Percentiles rank a stretch among this genome's conserved stretches.
These are phyloP conservation scores for Tetrao urogallus DNA, from an alignment of 2,113 vertebrate genomes.

Conservation along the genomic window DNA sequence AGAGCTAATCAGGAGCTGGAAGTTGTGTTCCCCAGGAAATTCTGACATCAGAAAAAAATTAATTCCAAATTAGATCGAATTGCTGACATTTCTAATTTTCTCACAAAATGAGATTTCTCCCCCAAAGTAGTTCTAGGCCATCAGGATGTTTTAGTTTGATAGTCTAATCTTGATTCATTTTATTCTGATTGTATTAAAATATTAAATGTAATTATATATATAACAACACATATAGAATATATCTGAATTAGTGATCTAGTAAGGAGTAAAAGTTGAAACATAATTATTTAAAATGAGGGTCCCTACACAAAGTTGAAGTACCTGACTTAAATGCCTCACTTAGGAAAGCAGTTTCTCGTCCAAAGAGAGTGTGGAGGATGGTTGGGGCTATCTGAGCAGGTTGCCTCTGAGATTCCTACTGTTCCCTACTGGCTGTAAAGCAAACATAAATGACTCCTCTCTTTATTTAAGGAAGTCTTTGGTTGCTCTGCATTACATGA, in stretches of 20 bases:
- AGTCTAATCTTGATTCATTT: slow-evolving; percentile 6
- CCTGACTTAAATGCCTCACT: background rate
- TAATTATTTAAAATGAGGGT: slow-evolving; percentile 3
- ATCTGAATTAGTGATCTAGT: slow-evolving; percentile 13
- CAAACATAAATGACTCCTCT: background rate
- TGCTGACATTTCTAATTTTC: slow-evolving; percentile 55
- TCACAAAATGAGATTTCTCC: slow-evolving; percentile 47
- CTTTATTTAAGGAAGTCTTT: background rate
- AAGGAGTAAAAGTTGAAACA: slow-evolving; percentile 1
- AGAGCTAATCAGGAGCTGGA: slow-evolving; percentile 71
- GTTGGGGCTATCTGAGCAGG: background rate
- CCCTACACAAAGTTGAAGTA: background rate
- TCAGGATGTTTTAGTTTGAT: slow-evolving; percentile 33
- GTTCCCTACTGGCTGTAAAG: background rate
- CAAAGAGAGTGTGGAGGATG: background rate
- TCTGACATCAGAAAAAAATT: slow-evolving; percentile 59
- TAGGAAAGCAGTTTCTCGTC: background rate
- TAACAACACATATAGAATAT: slow-evolving; percentile 10
- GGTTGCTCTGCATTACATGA: no score
- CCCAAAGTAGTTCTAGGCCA: slow-evolving; percentile 40
- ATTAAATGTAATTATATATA: slow-evolving; percentile 38
- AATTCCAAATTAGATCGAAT: slow-evolving; percentile 68
- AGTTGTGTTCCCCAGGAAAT: slow-evolving; percentile 70
- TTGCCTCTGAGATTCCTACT: background rate
- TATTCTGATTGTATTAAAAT: slow-evolving; percentile 21